Evolutionary conservation across 2,113 vertebrate genomes (phyloP).

Genomic region (Anthoscopus minutus): DNA sequence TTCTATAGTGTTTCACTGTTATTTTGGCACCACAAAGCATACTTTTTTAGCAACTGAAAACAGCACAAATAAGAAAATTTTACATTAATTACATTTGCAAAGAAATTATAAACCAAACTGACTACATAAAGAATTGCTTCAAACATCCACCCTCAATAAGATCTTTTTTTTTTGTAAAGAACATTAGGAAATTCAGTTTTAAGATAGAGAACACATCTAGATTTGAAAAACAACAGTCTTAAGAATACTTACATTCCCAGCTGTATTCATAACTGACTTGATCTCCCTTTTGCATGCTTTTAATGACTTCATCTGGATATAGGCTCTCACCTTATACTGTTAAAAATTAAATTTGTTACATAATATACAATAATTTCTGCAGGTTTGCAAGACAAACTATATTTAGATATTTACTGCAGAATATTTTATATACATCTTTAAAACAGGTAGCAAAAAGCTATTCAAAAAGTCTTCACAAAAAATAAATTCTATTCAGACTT

Average conservation of each 20-base stretch:
- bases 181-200: neutral
- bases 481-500: neutral
- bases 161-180: neutral
- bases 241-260: slow-evolving; percentile 88
- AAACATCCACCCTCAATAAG: neutral
- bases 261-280: slow-evolving; percentile 98
- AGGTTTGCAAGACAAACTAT: neutral
- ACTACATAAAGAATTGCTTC: neutral
- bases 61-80: neutral
- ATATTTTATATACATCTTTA: neutral
- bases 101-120: neutral
- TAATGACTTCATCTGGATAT: slow-evolving; percentile 97
- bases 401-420: neutral
- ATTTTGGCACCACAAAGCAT: neutral
- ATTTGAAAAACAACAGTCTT: neutral
- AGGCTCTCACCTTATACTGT: slow-evolving; percentile 96
- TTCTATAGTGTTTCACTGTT: neutral
- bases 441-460: neutral
- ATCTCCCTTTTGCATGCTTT: slow-evolving; percentile 98
- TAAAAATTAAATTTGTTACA: neutral
- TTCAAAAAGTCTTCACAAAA: neutral
- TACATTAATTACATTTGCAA: neutral
- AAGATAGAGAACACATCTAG: neutral
- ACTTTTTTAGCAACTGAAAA: neutral
- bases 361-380: neutral